Conservation (phyloP, 1,140 invertebrate species). For the Drosophila lini region DNA sequence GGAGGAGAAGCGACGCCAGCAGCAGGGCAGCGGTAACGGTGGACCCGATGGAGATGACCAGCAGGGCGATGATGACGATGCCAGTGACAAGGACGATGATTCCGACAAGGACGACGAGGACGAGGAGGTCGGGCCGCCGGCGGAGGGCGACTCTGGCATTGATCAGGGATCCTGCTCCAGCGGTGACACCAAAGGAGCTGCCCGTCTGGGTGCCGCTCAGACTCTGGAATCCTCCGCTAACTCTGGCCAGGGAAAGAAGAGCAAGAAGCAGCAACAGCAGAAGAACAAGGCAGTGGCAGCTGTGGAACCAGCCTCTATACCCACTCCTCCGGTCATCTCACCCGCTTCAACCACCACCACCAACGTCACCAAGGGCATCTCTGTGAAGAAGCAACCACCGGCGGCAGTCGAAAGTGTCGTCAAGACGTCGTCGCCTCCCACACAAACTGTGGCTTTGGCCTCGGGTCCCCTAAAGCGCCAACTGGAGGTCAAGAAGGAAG, state of each 20-base stretch:
- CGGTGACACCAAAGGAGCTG: constrained; percentile 87
- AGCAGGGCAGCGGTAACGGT: constrained; percentile 60
- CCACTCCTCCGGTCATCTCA: neutral
- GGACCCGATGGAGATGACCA: constrained; percentile 56
- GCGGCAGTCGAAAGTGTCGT: constrained; percentile 20
- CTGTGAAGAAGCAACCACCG: constrained; percentile 36
- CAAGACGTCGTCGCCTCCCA: constrained; percentile 18
- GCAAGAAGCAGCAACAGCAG: constrained; percentile 87
- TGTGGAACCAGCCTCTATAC: constrained; percentile 25
- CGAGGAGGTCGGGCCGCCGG: constrained; percentile 86
- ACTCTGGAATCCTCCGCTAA: constrained; percentile 2
- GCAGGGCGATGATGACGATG: constrained; percentile 90
- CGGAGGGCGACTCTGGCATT: constrained; percentile 93
- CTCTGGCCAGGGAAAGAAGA: constrained; percentile 88
- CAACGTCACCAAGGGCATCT: constrained; percentile 33
- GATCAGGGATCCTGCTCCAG: constrained; percentile 94
- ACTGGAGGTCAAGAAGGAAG: constrained; percentile 58
- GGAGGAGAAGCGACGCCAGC: constrained; percentile 89
- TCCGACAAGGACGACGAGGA: constrained; percentile 88
- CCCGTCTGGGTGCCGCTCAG: constrained; percentile 14
- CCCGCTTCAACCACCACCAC: constrained; percentile 4
- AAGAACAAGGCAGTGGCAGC: constrained; percentile 45
- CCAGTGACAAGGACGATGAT: constrained; percentile 90
- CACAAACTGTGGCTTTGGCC: neutral
- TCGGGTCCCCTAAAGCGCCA: constrained; percentile 46